Percentiles rank a stretch among this genome's conserved stretches.
phyloP scores from a whole-genome alignment of 2,113 vertebrate species.

The Pachyramphus minor region DNA sequence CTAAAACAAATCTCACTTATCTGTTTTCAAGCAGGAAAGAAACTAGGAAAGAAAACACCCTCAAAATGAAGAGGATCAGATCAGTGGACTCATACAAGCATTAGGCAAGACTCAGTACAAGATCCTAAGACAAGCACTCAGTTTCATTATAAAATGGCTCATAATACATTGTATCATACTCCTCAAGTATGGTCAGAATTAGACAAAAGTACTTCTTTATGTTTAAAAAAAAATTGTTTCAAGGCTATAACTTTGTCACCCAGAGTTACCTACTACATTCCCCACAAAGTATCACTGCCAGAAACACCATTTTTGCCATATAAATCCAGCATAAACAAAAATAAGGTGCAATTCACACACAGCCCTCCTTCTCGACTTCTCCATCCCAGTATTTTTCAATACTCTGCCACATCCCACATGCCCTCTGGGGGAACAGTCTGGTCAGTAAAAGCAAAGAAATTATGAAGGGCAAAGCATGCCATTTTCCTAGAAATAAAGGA shows the following conservation, averaged over 20 bases:
- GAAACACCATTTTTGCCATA: neutral
- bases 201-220: neutral
- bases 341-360: neutral
- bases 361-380: neutral
- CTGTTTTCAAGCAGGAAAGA: neutral
- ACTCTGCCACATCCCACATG: constrained; percentile 61
- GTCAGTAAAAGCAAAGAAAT: constrained; percentile 60
- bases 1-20: neutral
- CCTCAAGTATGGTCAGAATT: neutral
- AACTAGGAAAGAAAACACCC: neutral
- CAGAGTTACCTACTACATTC: neutral
- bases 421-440: constrained; percentile 62
- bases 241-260: neutral
- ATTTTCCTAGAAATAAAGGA: constrained; percentile 53
- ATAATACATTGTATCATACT: neutral
- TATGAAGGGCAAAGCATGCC: constrained; percentile 40
- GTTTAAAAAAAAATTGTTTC: neutral
- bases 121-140: neutral
- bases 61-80: neutral
- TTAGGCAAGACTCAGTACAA: neutral
- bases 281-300: neutral
- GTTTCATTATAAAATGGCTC: neutral
- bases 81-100: neutral
- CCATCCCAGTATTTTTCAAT: constrained; percentile 19
- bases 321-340: neutral